Evolutionary conservation across 2,113 vertebrate species (phyloP), one percentile per base, ranked within the genome.

Genomic region (Bostrychus sinensis): DNA sequence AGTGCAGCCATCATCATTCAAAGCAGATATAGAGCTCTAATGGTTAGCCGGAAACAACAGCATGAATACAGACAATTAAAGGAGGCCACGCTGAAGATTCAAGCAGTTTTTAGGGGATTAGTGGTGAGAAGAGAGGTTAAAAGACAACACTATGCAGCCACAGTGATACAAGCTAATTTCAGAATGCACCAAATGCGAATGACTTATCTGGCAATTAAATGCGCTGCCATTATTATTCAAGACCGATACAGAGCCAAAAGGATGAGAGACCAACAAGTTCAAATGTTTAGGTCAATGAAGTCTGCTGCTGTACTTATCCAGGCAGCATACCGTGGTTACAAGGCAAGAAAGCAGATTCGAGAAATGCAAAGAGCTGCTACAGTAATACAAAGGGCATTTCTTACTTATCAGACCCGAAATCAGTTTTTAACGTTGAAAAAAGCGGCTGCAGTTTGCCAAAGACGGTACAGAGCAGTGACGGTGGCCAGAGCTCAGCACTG

Each of bases 101-200:
- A 98, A 53, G 91, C 95, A 0, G 17, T 77, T 34, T 95, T 92
- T 37, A 89, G n/a, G n/a, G n/a, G n/a, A n/a, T n/a, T n/a, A n/a
- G n/a, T 77, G 79, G 88, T 70, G 3, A 93, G 94, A 59, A 78
- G 1, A 38, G 87, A 61, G 2, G 43, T 95, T 11, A 75, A 23
- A 1, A 17, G 0, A n/a, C 89, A 85, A 85, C 87, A 89, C n/a
- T 25, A 14, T 3, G 94, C 96, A 28, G 92, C 91, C 6, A 0
- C 51, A 23, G 72, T 83, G 1, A 89, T 97, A 28, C 94, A 96
- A 76, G 84, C 94, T n/a, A 7, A 67, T 17, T 95, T 93, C 83
- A 92, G 92, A 75, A 95, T 94, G 95, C 82, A 85, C 60, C 80
- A 62, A 51, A 62, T 37, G 6, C 77, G 55, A 56, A 34, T 66